Conservation (phyloP, 2,113 vertebrate genomes). For the Coracopsis vasa region DNA sequence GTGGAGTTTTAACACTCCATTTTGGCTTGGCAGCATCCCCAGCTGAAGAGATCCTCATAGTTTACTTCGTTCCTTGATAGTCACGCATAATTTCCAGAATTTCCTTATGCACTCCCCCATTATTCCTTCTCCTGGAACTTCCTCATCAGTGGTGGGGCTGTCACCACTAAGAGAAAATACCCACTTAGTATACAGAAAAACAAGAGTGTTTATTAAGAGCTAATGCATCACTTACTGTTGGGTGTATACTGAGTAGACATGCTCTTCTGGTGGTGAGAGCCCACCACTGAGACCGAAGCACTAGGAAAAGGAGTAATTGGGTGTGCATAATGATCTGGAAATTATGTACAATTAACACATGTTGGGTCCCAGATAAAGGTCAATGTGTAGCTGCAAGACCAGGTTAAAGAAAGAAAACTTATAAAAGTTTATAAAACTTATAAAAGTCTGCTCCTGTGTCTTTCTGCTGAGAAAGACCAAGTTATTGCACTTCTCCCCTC, state of each 20-base stretch:
- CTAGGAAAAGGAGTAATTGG: background rate
- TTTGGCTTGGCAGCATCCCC: background rate
- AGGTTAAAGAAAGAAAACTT: background rate
- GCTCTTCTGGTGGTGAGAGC: background rate
- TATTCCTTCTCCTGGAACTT: background rate
- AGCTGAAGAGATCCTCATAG: background rate
- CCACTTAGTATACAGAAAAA: background rate
- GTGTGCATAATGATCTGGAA: background rate
- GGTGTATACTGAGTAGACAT: background rate
- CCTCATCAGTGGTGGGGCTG: background rate
- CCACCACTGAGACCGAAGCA: fast-evolving
- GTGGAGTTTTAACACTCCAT: background rate
- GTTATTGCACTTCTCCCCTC: background rate
- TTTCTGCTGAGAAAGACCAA: background rate
- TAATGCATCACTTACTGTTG: background rate
- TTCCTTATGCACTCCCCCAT: background rate
- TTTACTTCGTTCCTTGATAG: background rate
- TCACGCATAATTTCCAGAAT: background rate
- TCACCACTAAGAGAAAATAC: background rate
- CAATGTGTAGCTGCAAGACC: background rate
- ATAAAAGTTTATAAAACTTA: too few species aligned
- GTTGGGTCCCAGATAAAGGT: background rate
- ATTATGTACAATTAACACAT: background rate
- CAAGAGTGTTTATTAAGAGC: background rate
- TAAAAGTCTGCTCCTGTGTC: background rate